Conservation (phyloP, 2,888 invertebrate species). For the Acrocyrtus sp. region DNA sequence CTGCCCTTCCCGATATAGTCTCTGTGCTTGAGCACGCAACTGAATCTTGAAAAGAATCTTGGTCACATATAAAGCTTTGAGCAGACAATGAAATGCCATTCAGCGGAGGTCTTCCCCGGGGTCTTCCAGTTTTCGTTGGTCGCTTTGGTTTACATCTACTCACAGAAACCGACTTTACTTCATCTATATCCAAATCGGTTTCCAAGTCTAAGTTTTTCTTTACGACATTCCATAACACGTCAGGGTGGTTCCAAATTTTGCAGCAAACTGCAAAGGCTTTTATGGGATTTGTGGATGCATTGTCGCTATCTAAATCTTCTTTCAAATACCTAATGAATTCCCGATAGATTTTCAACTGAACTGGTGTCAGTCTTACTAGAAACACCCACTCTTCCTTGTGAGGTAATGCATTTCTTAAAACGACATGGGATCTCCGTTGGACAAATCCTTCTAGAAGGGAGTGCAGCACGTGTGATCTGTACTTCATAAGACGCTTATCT, state of each 20-base stretch:
- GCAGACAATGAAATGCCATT: slow-evolving; percentile 21
- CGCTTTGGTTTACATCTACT: slow-evolving; percentile 21
- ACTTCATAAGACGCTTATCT: slow-evolving; percentile 93
- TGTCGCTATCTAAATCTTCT: slow-evolving; percentile 78
- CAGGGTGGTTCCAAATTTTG: slow-evolving; percentile 97
- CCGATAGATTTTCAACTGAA: slow-evolving; percentile 91
- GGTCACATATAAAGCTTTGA: background rate
- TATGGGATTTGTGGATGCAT: slow-evolving; percentile 90
- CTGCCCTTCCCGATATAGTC: background rate
- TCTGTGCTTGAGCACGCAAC: background rate
- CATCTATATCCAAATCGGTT: slow-evolving; percentile 68
- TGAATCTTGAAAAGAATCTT: slow-evolving; percentile 11
- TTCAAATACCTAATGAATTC: slow-evolving; percentile 81
- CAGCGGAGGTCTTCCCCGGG: slow-evolving; percentile 30
- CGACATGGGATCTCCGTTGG: slow-evolving; percentile 92
- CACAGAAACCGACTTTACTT: slow-evolving; percentile 42
- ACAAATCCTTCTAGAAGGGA: slow-evolving; percentile 95
- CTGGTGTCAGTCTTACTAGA: slow-evolving; percentile 86
- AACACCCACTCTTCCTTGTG: slow-evolving; percentile 96
- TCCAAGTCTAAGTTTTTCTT: slow-evolving; percentile 81
- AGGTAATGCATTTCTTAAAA: slow-evolving; percentile 90
- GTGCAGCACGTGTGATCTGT: slow-evolving; percentile 94
- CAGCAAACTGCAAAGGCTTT: slow-evolving; percentile 99
- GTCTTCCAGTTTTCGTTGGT: slow-evolving; percentile 34
- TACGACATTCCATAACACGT: slow-evolving; percentile 88